A percentile compares a stretch with the other conserved stretches of the same genome.
Evolutionary conservation across 2,113 vertebrate genomes (phyloP).

Genomic region (Xerus inauris): DNA sequence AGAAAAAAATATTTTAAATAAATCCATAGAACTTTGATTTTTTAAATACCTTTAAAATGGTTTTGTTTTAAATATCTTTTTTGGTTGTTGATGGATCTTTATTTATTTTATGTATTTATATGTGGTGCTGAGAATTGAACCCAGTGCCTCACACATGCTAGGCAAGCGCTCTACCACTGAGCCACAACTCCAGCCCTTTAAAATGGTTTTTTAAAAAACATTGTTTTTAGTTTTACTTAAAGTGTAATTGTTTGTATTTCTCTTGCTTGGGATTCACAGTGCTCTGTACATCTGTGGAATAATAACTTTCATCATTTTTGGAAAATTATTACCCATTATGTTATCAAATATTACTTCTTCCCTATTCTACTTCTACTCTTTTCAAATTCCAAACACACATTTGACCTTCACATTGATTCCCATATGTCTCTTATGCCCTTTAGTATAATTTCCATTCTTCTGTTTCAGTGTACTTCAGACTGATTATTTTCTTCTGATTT

Average conservation of each 20-base stretch:
- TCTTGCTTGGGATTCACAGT: not conserved
- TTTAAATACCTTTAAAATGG: not conserved
- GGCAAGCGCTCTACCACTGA: too few species aligned
- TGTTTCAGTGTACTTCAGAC: not conserved
- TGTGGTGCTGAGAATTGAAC: too few species aligned
- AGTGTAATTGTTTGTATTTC: not conserved
- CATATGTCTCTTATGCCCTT: not conserved
- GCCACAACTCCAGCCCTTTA: too few species aligned
- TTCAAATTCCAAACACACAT: not conserved
- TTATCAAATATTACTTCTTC: not conserved
- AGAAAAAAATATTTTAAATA: too few species aligned
- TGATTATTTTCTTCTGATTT: not conserved
- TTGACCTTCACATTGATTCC: not conserved
- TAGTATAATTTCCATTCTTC: not conserved
- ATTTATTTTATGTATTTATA: too few species aligned
- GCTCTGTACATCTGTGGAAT: not conserved
- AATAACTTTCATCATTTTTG: not conserved
- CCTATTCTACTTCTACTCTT: not conserved
- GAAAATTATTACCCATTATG: not conserved
- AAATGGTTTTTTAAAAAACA: not conserved
- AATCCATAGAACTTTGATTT: not conserved
- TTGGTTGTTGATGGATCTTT: too few species aligned
- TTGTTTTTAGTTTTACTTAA: not conserved
- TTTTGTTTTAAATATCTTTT: too few species aligned
- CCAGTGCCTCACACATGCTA: too few species aligned